These are phyloP conservation scores for Lymantria dispar DNA, from an alignment of 2,888 invertebrate genomes.

Conservation along the genomic window DNA sequence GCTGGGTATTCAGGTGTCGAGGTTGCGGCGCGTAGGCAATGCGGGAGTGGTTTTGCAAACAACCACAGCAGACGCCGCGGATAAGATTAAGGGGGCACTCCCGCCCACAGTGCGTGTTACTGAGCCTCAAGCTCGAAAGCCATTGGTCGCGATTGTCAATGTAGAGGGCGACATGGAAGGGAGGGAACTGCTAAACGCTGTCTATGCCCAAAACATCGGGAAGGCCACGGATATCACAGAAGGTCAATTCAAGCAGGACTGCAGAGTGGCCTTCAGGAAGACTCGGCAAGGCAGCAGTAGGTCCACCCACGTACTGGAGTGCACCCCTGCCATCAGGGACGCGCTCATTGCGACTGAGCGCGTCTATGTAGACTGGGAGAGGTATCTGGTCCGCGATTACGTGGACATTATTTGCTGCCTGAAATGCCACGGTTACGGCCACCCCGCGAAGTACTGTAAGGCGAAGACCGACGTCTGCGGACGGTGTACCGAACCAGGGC, in stretches of 20 bases:
- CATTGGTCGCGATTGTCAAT: constrained; percentile 2
- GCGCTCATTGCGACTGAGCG: not conserved
- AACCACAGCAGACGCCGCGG: too few species aligned
- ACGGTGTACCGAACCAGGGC: not conserved
- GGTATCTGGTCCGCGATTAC: constrained; percentile 1
- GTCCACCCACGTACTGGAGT: not conserved
- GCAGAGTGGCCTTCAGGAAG: not conserved
- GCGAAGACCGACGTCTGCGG: not conserved
- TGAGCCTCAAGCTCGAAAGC: constrained; percentile 4
- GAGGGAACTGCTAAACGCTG: not conserved
- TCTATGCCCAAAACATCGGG: not conserved
- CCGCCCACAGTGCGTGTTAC: not conserved
- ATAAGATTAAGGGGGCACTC: too few species aligned
- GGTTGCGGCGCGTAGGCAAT: not conserved
- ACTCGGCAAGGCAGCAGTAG: not conserved
- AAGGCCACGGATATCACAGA: not conserved
- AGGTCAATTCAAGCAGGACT: not conserved
- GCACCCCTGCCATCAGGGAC: not conserved
- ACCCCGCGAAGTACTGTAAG: not conserved
- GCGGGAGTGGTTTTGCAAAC: constrained; percentile 4
- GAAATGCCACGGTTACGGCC: not conserved
- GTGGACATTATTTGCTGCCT: not conserved
- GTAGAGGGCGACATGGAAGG: not conserved
- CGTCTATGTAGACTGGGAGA: not conserved
- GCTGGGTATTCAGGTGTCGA: not conserved